Percentiles rank a stretch among this genome's conserved stretches.
Evolutionary conservation across 2,888 invertebrate genomes (phyloP).

Genomic region (Melanostoma scalare): DNA sequence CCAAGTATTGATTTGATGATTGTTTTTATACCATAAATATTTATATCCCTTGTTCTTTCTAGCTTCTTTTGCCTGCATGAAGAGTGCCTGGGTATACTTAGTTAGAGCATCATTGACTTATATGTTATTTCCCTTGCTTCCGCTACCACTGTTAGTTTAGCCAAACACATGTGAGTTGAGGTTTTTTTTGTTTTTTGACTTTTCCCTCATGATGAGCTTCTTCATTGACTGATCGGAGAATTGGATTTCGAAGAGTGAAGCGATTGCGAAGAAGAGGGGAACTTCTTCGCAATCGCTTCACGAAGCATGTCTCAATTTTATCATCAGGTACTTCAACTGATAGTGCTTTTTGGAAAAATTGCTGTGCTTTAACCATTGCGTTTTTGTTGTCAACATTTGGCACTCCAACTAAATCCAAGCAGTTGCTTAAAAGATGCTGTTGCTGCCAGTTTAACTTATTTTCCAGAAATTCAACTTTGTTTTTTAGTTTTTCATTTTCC

Average conservation of each 20-base stretch:
- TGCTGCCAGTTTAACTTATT: slow-evolving; percentile 37
- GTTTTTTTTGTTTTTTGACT: slow-evolving; percentile 30
- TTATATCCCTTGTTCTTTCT: slow-evolving; percentile 13
- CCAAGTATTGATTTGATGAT: slow-evolving; percentile 50
- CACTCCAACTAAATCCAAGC: slow-evolving; percentile 24
- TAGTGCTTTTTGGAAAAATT: slow-evolving; percentile 9
- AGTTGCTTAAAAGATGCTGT: slow-evolving; percentile 2
- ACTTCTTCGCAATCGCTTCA: slow-evolving; percentile 10
- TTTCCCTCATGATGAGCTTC: slow-evolving; percentile 24
- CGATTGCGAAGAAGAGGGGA: too few species aligned
- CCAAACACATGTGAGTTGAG: slow-evolving; percentile 6
- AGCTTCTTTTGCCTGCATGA: slow-evolving; percentile 33
- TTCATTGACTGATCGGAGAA: slow-evolving; percentile 19
- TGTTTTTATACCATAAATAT: slow-evolving; percentile 44
- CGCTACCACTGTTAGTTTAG: background rate
- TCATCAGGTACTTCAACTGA: slow-evolving; percentile 21
- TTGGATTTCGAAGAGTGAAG: slow-evolving; percentile 3
- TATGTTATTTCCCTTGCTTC: slow-evolving; percentile 1
- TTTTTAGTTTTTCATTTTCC: slow-evolving; percentile 19
- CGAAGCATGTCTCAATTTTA: slow-evolving; percentile 31
- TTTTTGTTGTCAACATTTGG: slow-evolving; percentile 11
- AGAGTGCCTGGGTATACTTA: slow-evolving; percentile 32
- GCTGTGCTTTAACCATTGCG: slow-evolving; percentile 8
- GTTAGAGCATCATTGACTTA: slow-evolving; percentile 44
- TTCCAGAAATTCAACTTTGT: slow-evolving; percentile 18